Conservation (phyloP, 2,888 invertebrate species). For the Chymomyza caudatula region DNA sequence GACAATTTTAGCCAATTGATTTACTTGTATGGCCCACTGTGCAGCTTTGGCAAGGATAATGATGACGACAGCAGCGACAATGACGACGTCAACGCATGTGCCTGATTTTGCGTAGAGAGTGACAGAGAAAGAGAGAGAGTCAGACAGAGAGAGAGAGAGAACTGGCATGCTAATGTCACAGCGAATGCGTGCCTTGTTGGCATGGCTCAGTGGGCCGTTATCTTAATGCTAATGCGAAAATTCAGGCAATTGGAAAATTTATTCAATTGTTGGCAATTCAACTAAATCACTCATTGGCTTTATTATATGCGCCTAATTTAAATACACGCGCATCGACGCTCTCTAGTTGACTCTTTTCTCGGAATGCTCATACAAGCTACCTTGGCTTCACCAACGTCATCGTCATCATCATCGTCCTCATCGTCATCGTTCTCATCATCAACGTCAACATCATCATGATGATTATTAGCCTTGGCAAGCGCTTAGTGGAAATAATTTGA, state of each 20-base stretch:
- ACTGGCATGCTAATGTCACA: slow-evolving; percentile 2
- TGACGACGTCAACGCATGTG: slow-evolving; percentile 32
- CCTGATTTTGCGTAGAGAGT: slow-evolving; percentile 50
- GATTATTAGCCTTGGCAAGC: slow-evolving; percentile 8
- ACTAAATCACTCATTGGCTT: slow-evolving; percentile 73
- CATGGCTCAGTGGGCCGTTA: slow-evolving; percentile 5
- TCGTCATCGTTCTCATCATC: slow-evolving; percentile 17
- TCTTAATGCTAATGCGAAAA: slow-evolving; percentile 73
- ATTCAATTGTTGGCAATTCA: slow-evolving; percentile 75
- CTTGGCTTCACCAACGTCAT: too few species aligned
- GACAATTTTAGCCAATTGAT: not conserved
- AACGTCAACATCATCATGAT: slow-evolving; percentile 18
- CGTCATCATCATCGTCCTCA: slow-evolving; percentile 8
- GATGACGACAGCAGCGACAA: not conserved
- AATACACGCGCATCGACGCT: slow-evolving; percentile 48
- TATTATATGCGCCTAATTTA: slow-evolving; percentile 68
- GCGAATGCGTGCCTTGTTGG: slow-evolving; percentile 34
- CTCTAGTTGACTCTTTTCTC: not conserved
- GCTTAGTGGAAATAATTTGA: slow-evolving; percentile 68
- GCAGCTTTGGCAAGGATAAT: not conserved
- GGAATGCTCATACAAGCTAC: slow-evolving; percentile 5
- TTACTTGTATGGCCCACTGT: not conserved
- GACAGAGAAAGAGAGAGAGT: not conserved
- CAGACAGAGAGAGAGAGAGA: slow-evolving; percentile 8
- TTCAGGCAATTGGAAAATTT: slow-evolving; percentile 75